Evolutionary conservation across 2,797 vertebrate species (phyloP).

Genomic region (Anabacerthia variegaticeps): DNA sequence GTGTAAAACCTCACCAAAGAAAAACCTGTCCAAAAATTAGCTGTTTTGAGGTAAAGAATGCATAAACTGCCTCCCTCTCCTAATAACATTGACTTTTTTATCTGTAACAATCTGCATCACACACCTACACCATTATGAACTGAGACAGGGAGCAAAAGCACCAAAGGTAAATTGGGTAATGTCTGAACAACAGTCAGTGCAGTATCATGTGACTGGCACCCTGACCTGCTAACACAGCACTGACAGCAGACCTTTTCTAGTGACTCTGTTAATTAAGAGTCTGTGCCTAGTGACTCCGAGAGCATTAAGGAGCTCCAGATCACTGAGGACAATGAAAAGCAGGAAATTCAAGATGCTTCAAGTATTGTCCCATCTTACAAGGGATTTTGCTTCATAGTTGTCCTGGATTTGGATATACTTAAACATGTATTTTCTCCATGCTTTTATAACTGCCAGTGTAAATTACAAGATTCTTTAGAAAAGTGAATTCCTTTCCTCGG

Average conservation of each 20-base stretch:
- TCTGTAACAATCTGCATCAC: not conserved
- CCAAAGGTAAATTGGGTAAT: not conserved
- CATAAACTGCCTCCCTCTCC: not conserved
- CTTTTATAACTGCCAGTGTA: not conserved
- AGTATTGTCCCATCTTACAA: not conserved
- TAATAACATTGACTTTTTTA: not conserved
- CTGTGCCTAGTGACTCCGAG: not conserved
- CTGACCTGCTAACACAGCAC: not conserved
- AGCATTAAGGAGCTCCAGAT: not conserved
- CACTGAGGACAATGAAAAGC: not conserved
- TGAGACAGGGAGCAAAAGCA: not conserved
- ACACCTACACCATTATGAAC: not conserved
- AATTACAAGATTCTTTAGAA: not conserved
- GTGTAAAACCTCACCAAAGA: not conserved
- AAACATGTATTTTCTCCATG: not conserved
- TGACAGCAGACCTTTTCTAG: not conserved
- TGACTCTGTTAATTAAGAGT: not conserved
- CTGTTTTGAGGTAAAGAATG: not conserved
- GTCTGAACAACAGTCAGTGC: not conserved
- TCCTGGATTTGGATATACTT: not conserved
- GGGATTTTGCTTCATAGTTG: not conserved
- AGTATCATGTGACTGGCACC: not conserved
- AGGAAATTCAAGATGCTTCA: not conserved
- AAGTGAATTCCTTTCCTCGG: not conserved
- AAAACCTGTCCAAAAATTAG: not conserved